Evolutionary conservation across 2,113 vertebrate genomes (phyloP), one percentile per base, ranked within the genome.

Genomic region (Pelusios castaneus): DNA sequence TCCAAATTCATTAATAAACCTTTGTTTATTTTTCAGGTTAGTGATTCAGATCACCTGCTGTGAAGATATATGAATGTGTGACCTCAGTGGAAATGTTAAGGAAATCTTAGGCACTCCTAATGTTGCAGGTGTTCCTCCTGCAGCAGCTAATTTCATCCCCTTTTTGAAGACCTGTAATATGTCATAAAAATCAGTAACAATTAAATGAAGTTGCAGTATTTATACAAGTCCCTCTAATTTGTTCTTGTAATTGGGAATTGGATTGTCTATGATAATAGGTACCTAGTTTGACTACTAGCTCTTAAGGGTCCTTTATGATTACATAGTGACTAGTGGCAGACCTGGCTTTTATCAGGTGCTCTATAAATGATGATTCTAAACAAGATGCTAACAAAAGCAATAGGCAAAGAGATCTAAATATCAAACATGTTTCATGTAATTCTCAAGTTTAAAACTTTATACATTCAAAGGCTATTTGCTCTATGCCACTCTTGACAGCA

Each of bases 11-110:
- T 76, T 76, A 43, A 87, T 95, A 47, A 89, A 93, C 77, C 63
- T 91, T 34, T 96, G 6, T 45, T 70, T 96, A 31, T 97, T 95
- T 97, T 97, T 94, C n/a, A 97, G 97, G 80, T 75, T 91, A 88
- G 90, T 80, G 38, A 47, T 78, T 82, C 94, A 93, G 90, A 38
- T 92, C 95, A 58, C 22, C 96, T 80, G 29, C 94, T 87, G 49
- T 84, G 92, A 96, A 97, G 97, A 96, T 85, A 19, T 85, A 34
- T 79, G 94, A 94, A 89, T 80, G 90, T 80, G 90, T 38, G 8
- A 93, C 83, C 92, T 31, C 81, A 22, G 0, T 94, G 84, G 75
- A 84, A 80, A 73, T 94, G 24, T 92, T 89, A 94, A 47, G 11
- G 73, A 43, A 43, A 45, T 27, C 25, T 73, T 41, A 24, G 13